Base-by-base conservation (phyloP, 2,113 vertebrate genomes). In the Lophura nycthemera region DNA sequence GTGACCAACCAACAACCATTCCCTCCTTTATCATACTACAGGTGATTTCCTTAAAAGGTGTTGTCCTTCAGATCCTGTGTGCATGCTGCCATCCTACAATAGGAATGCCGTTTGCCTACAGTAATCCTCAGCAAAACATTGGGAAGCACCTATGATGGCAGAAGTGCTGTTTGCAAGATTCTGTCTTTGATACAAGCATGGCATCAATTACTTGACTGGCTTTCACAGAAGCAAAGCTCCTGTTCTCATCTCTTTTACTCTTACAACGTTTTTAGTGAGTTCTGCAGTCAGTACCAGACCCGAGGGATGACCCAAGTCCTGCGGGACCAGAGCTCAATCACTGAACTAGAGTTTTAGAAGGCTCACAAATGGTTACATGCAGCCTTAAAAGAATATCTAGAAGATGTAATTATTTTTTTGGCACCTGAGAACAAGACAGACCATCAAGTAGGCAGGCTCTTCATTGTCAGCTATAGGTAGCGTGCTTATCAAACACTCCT, bases 31-130 rank as follows among this genome's bases (percentile, higher is more conserved):
- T 22, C 9, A 59, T 0, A 4, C 11, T 0, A 81, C 17, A 4
- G 20, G n/a, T 3, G 4, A 29, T 4, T 76, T 43, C 10, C 16
- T 74, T 50, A 48, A 17, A 48, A n/a, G 21, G 38, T 0, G 0
- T n/a, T 59, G 48, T 3, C 27, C 67, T 10, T 36, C 67, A 27
- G 30, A 3, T 77, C 32, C 42, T 22, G 24, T 12, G 27, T 50
- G 52, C 42, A 19, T 2, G 12, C 13, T 1, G 3, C 21, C 32
- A 56, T 21, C 34, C 65, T 42, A 21, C 6, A 47, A 7, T 2
- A 1, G 15, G 59, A 64, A n/a, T 27, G 40, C 40, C 36, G 12
- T 38, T 32, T 17, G 50, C 21, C 45, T 71, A 50, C n/a, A 65
- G 8, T 20, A 60, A 79, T 19, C 42, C 61, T 38, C 11, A 74